A percentile compares a stretch with the other conserved stretches of the same genome.
These are phyloP conservation scores for Gadus macrocephalus DNA, from an alignment of 2,113 vertebrate species.

Conservation along the genomic window DNA sequence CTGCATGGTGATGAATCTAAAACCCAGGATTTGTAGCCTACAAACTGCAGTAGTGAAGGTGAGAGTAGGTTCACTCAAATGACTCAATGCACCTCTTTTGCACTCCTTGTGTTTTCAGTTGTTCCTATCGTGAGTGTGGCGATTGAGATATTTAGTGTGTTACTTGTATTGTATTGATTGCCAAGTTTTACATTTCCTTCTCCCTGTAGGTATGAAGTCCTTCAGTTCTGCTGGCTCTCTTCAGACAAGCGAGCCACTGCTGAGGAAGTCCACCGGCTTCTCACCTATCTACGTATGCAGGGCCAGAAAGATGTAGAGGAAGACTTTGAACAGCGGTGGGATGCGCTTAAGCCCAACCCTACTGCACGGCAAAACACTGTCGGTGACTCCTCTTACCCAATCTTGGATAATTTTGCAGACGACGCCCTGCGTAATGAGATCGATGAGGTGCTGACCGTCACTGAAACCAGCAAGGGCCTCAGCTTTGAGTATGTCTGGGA, in stretches of 20 bases:
- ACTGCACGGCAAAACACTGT: slow-evolving; percentile 74
- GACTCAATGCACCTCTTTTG: no score
- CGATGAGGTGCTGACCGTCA: slow-evolving; percentile 93
- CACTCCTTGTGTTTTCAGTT: no score
- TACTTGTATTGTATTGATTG: no score
- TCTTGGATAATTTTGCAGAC: slow-evolving; percentile 87
- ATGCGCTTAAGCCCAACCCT: slow-evolving; percentile 84
- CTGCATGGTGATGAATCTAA: no score
- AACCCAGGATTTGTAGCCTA: no score
- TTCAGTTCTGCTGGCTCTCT: slow-evolving; percentile 94
- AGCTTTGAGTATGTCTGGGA: slow-evolving; percentile 98
- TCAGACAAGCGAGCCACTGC: slow-evolving; percentile 88
- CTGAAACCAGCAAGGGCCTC: slow-evolving; percentile 92
- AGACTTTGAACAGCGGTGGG: slow-evolving; percentile 95
- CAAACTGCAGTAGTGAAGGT: neutral
- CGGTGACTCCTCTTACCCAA: slow-evolving; percentile 87
- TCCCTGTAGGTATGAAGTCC: slow-evolving; percentile 85
- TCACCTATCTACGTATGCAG: slow-evolving; percentile 93
- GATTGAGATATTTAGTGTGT: no score
- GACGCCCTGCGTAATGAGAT: slow-evolving; percentile 85
- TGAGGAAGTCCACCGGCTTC: slow-evolving; percentile 89
- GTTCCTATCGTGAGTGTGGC: no score
- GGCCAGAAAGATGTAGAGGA: slow-evolving; percentile 88
- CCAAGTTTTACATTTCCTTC: neutral
- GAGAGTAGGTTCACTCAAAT: no score